Conservation (phyloP, 2,888 invertebrate species). For the Erebia ligea region DNA sequence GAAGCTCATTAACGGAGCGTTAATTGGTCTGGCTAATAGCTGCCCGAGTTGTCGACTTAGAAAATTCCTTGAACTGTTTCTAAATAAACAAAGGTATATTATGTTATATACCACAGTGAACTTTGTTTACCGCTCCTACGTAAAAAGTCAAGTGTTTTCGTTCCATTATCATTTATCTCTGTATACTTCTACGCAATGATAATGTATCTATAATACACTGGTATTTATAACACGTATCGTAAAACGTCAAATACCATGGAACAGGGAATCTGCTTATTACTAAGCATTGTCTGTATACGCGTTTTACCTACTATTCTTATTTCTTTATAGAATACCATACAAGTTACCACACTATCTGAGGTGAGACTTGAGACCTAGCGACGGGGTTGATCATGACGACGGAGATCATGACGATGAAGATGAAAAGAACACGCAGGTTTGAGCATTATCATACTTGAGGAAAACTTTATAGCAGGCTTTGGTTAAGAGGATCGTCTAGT, state of each 20-base stretch:
- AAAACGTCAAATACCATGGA: slow-evolving; percentile 2
- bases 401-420: no score
- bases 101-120: slow-evolving; percentile 28
- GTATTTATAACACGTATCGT: slow-evolving; percentile 11
- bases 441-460: no score
- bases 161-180: slow-evolving; percentile 3
- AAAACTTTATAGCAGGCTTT: no score
- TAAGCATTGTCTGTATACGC: no score
- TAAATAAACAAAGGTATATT: slow-evolving; percentile 48
- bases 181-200: slow-evolving; percentile 19
- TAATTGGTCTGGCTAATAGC: slow-evolving; percentile 78
- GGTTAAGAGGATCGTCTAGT: no score
- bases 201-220: neutral
- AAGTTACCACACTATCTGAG: no score
- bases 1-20: slow-evolving; percentile 75
- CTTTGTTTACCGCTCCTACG: slow-evolving; percentile 33
- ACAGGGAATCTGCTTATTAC: no score
- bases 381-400: no score
- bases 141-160: slow-evolving; percentile 26
- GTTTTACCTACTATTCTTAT: no score
- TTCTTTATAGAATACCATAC: no score
- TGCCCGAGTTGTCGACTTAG: slow-evolving; percentile 65
- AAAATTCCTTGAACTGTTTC: slow-evolving; percentile 76
- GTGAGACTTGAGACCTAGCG: no score
- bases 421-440: no score